Evolutionary conservation across 2,888 invertebrate genomes (phyloP).

Genomic region (Alsophila aescularia): DNA sequence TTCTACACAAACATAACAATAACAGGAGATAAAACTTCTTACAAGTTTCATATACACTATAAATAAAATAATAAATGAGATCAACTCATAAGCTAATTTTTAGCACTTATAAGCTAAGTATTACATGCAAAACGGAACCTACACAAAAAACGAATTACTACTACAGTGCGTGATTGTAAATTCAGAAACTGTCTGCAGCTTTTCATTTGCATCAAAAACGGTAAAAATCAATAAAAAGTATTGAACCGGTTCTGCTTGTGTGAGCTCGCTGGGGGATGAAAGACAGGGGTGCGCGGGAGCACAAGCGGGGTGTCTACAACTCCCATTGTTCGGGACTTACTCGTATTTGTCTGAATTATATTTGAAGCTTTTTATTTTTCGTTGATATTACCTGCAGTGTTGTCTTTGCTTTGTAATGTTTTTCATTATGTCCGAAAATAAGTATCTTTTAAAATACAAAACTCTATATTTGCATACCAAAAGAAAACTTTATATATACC

Average conservation of each 20-base stretch:
- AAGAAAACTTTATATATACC: too few species aligned
- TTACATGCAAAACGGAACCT: too few species aligned
- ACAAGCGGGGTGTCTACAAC: slow-evolving; percentile 18
- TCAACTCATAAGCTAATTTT: too few species aligned
- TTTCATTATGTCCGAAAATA: background rate
- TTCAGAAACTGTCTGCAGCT: background rate
- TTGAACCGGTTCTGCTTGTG: slow-evolving; percentile 31
- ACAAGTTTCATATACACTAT: too few species aligned
- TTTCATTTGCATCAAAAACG: slow-evolving; percentile 5
- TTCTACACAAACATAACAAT: too few species aligned
- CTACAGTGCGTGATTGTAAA: background rate
- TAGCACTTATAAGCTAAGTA: too few species aligned
- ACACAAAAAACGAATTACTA: background rate
- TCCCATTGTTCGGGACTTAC: slow-evolving; percentile 22
- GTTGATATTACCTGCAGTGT: background rate
- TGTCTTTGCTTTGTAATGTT: background rate
- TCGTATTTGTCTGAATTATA: slow-evolving; percentile 22
- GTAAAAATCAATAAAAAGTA: slow-evolving; percentile 32
- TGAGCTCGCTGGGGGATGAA: slow-evolving; percentile 30
- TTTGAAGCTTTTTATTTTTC: background rate
- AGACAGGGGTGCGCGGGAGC: slow-evolving; percentile 36
- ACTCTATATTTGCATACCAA: too few species aligned
- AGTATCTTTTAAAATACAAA: background rate
- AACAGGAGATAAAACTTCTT: too few species aligned
- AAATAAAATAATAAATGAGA: too few species aligned